Percentiles rank a stretch among this genome's conserved stretches.
Conservation (phyloP, 2,797 vertebrate species). For the Poeciliopsis presidionis region DNA sequence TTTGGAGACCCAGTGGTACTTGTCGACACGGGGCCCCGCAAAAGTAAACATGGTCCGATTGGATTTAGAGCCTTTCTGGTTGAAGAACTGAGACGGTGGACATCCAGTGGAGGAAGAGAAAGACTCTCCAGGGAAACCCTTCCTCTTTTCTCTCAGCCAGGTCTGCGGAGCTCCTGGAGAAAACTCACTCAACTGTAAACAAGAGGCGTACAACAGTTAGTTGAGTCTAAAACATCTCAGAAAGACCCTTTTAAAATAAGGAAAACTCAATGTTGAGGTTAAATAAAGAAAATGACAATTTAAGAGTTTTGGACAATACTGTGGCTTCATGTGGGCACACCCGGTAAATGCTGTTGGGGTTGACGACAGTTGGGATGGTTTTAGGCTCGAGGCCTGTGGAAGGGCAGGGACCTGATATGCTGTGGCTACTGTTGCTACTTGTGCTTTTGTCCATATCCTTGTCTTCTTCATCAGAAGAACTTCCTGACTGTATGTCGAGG, state of each 20-base stretch:
- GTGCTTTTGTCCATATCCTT: slow-evolving; percentile 56
- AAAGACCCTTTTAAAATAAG: background rate
- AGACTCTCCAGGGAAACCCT: slow-evolving; percentile 68
- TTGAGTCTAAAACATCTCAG: background rate
- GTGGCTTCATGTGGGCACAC: slow-evolving; percentile 60
- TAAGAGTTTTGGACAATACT: background rate
- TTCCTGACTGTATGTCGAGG: slow-evolving; percentile 78
- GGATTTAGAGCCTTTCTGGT: slow-evolving; percentile 78
- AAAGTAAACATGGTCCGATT: slow-evolving; percentile 74
- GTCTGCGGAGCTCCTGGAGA: slow-evolving; percentile 68
- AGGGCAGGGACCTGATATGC: slow-evolving; percentile 19
- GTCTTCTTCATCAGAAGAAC: slow-evolving; percentile 88
- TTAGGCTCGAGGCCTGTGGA: slow-evolving; percentile 71
- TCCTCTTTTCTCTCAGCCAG: slow-evolving; percentile 85
- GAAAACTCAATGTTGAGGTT: background rate
- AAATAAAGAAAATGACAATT: background rate
- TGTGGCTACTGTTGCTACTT: slow-evolving; percentile 37
- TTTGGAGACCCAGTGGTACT: slow-evolving; percentile 95
- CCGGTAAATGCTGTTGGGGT: slow-evolving; percentile 96
- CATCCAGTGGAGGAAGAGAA: slow-evolving; percentile 50
- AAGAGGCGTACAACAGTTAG: background rate
- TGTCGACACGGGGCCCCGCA: slow-evolving; percentile 83
- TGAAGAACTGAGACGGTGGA: slow-evolving; percentile 48
- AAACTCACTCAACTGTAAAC: slow-evolving; percentile 79
- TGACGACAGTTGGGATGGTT: slow-evolving; percentile 92